Evolutionary conservation across 2,113 vertebrate species (phyloP).

Genomic region (Ancistrus triradiatus): DNA sequence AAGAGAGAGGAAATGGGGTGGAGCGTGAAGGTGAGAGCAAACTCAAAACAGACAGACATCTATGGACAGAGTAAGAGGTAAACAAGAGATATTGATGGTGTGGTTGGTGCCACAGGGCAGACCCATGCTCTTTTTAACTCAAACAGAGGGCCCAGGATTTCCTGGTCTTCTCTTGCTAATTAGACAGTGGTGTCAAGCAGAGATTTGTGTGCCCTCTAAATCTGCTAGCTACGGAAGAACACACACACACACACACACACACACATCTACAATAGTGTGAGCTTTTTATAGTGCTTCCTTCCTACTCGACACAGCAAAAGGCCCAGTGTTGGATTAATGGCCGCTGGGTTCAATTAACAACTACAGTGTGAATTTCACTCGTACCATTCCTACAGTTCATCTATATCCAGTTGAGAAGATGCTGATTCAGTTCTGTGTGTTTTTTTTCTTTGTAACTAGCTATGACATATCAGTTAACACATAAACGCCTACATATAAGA

Average conservation of each 20-base stretch:
- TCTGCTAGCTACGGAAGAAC: conserved; percentile 15
- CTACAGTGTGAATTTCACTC: neutral
- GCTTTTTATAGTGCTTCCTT: conserved; percentile 9
- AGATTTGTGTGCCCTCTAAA: conserved; percentile 18
- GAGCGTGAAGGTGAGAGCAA: too few relatives aligned
- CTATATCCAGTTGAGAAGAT: too few relatives aligned
- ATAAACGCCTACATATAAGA: too few relatives aligned
- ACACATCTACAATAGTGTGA: conserved; percentile 11
- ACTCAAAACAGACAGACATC: conserved; percentile 12
- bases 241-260: neutral
- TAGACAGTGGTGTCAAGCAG: conserved; percentile 23
- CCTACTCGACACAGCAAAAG: neutral
- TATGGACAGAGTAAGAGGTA: neutral
- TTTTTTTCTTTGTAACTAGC: too few relatives aligned
- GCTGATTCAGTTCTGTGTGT: too few relatives aligned
- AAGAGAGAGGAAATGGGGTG: conserved; percentile 3
- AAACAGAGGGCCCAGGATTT: conserved; percentile 7
- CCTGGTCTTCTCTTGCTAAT: conserved; percentile 22
- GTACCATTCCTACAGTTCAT: neutral
- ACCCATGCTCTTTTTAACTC: neutral
- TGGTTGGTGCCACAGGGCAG: neutral
- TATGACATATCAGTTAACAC: too few relatives aligned
- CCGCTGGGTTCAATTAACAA: neutral
- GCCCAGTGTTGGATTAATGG: conserved; percentile 13
- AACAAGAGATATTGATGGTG: neutral